A percentile compares a stretch with the other conserved stretches of the same genome.
phyloP scores from a whole-genome alignment of 2,797 vertebrate genomes.

The Enteromius afrohamiltoni region DNA sequence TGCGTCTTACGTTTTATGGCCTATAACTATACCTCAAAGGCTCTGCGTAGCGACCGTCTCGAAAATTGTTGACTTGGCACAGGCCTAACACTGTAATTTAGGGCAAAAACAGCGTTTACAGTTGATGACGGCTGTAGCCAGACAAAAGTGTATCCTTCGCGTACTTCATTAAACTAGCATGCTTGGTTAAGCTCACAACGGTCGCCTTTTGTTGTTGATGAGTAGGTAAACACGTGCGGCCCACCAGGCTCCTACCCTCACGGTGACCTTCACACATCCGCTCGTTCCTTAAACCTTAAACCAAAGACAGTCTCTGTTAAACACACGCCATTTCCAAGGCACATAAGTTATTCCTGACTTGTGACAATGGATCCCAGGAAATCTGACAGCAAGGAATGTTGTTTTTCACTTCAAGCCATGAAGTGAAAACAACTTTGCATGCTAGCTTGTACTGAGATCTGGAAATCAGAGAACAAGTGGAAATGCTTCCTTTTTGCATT shows the following conservation, averaged over 20 bases:
- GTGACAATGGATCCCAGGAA: constrained; percentile 19
- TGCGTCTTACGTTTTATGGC: constrained; percentile 33
- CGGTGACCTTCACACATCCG: constrained; percentile 25
- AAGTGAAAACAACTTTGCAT: constrained; percentile 10
- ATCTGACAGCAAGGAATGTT: constrained; percentile 24
- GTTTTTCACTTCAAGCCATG: constrained; percentile 8
- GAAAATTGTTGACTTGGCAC: constrained; percentile 55
- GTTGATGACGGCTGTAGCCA: constrained; percentile 58
- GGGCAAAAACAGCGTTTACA: constrained; percentile 61
- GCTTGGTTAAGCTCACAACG: constrained; percentile 11
- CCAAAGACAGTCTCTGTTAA: neutral
- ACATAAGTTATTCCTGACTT: constrained; percentile 5
- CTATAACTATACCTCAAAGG: constrained; percentile 52
- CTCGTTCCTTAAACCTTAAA: neutral
- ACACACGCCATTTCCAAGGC: constrained; percentile 4
- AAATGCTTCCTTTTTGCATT: neutral
- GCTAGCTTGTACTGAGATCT: neutral
- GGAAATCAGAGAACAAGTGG: neutral
- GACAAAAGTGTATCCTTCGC: constrained; percentile 57
- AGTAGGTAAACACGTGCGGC: constrained; percentile 34
- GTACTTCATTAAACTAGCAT: constrained; percentile 56
- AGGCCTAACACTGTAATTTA: constrained; percentile 61
- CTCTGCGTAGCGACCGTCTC: constrained; percentile 32
- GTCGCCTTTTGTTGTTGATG: constrained; percentile 46
- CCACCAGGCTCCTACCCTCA: constrained; percentile 21